Evolutionary conservation across 2,113 vertebrate genomes (phyloP), one percentile per base, ranked within the genome.

Genomic region (Ursus arctos): DNA sequence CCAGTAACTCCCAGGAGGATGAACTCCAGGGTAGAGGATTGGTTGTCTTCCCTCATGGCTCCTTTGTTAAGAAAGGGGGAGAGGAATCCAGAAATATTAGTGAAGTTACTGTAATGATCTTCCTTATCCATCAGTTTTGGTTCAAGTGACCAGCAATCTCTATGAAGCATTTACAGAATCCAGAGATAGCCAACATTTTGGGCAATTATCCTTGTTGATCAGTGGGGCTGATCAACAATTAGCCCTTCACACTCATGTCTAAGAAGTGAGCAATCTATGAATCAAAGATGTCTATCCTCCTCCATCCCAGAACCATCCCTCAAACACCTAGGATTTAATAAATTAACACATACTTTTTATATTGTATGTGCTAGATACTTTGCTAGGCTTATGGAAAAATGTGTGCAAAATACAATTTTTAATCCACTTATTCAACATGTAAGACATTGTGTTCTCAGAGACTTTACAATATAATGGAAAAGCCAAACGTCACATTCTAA

Each of bases 1-100:
- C 93, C 36, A 0, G 91, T 97, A 72, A 98, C 74, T 65, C 98
- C 98, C 4, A 98, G 57, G 31, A 98, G 97, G 40, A 76, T 92
- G 53, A 98, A 98, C 12, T 88, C 63, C 26, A 81, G 69, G 55
- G 21, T 53, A 40, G 57, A 94, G 49, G 98, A 96, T 1, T 94
- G 36, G 7, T 98, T 98, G 51, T 71, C 74, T 87, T 83, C 69
- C 16, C 31, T 93, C 97, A 98, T 98, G 51, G 16, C 0, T 96
- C 19, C 94, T 93, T 93, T 13, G 36, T 22, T 63, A 71, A 59
- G 93, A 92, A 92, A 95, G 15, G 1, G 6, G 5, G 21, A 88
- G 18, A 95, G 3, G 11, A 91, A 76, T 26, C 6, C 36, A 69
- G 40, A 59, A 61, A 14, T 31, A 57, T 80, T 84, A 92, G 24